Evolutionary conservation across 2,888 invertebrate genomes (phyloP), one percentile per base, ranked within the genome.

Genomic region (Gibbula magus): DNA sequence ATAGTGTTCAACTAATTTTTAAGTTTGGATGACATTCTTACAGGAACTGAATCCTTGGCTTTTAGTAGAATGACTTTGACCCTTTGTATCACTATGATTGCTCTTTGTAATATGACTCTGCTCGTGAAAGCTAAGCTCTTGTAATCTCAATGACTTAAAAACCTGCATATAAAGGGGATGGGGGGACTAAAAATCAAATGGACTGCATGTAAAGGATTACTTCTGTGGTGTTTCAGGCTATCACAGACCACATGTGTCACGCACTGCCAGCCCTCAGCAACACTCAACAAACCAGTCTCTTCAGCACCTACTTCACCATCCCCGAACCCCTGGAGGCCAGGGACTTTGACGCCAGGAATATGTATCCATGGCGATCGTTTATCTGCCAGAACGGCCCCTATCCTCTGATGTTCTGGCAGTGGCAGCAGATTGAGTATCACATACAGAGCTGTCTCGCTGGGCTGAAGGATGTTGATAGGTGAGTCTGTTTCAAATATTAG

Each of bases 381-480:
- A 75, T 89, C 25, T 90, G 90, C 29, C 84, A 91, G 91, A 85
- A 88, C 82, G 92, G 92, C 35, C 91, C 91, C 0, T 92, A 84
- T 78, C 90, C 91, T 0, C 79, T 88, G 4, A 89, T 90, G 85
- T 89, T 91, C 78, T 89, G 88, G 88, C 91, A 90, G 82, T 92
- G 91, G 89, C 88, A 90, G 13, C 85, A 86, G 83, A 91, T 92
- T 16, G 92, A 90, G 45, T 85, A 90, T 79, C 87, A 90, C 83
- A 89, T 93, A 78, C 91, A 91, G 83, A 82, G 91, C 61, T 92
- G 92, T 86, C 78, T 93, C 77, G 88, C 91, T 18, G 92, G 92
- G 20, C 88, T 93, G 0, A 90, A 88, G 78, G 92, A 92, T 77
- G 91, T 92, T 2, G 92, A 93, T 87, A 91, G 91, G 92, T 93